Evolutionary conservation across 2,797 vertebrate species (phyloP).

Genomic region (Liasis olivaceus): DNA sequence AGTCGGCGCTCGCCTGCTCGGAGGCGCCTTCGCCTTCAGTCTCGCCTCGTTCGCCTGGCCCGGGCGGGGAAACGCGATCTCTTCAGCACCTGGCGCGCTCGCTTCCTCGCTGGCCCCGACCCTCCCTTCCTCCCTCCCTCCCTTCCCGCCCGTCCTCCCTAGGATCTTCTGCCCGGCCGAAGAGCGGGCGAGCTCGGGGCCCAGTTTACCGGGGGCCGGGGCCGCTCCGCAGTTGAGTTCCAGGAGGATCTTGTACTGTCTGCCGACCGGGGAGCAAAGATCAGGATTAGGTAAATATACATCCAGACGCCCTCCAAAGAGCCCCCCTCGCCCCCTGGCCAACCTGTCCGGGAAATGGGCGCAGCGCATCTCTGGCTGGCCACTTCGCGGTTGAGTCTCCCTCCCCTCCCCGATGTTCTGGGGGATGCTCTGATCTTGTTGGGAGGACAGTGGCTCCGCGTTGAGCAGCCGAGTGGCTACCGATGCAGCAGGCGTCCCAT

Average conservation of each 20-base stretch:
- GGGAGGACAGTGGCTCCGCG: neutral
- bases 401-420: neutral
- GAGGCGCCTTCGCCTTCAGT: conserved; percentile 57
- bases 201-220: conserved; percentile 33
- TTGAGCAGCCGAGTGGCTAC: neutral
- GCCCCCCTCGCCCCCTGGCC: neutral
- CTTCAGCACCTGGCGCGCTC: conserved; percentile 51
- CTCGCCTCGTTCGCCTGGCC: neutral
- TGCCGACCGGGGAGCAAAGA: conserved; percentile 65
- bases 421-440: neutral
- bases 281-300: conserved; percentile 68
- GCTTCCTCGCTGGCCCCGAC: neutral
- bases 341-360: neutral
- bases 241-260: conserved; percentile 63
- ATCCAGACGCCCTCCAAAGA: conserved; percentile 31
- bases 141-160: conserved; percentile 6
- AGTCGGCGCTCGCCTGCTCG: conserved; percentile 75
- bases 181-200: conserved; percentile 39
- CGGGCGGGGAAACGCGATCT: neutral
- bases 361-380: neutral
- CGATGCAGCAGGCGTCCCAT: neutral
- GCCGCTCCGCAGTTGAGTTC: conserved; percentile 43
- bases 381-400: neutral
- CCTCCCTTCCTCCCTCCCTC: neutral
- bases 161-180: neutral